A percentile compares a stretch with the other conserved stretches of the same genome.
These are phyloP conservation scores for Varanus komodoensis DNA, from an alignment of 2,113 vertebrate genomes.

Conservation along the genomic window DNA sequence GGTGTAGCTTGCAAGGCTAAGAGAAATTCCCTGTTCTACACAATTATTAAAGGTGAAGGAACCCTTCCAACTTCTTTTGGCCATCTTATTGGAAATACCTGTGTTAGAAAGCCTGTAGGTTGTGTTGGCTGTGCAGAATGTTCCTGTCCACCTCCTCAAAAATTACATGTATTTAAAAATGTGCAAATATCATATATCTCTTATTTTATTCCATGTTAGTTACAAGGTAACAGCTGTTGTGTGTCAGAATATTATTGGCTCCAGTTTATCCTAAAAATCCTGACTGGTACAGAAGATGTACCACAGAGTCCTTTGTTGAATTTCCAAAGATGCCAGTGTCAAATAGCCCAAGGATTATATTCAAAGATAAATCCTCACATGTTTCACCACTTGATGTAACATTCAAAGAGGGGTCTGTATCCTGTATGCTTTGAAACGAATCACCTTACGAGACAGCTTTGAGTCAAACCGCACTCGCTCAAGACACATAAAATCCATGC, in stretches of 20 bases:
- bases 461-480: not conserved
- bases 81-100: not conserved
- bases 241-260: not conserved
- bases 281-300: not conserved
- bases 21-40: not conserved
- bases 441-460: not conserved
- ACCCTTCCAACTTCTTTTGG: too few relatives aligned
- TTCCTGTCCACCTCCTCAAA: too few relatives aligned
- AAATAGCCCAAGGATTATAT: not conserved
- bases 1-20: not conserved
- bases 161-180: not conserved
- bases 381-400: not conserved
- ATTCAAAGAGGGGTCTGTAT: not conserved
- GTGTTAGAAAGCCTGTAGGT: not conserved
- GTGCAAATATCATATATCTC: not conserved
- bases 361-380: not conserved
- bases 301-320: not conserved
- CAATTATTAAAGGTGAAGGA: not conserved
- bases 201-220: not conserved
- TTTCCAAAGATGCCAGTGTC: not conserved
- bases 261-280: not conserved
- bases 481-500: conserved; percentile 5
- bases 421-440: not conserved
- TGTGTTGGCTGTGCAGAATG: not conserved
- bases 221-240: not conserved